Percentiles rank a stretch among this genome's conserved stretches.
phyloP scores from a whole-genome alignment of 2,797 vertebrate species.

The Phoebastria nigripes region DNA sequence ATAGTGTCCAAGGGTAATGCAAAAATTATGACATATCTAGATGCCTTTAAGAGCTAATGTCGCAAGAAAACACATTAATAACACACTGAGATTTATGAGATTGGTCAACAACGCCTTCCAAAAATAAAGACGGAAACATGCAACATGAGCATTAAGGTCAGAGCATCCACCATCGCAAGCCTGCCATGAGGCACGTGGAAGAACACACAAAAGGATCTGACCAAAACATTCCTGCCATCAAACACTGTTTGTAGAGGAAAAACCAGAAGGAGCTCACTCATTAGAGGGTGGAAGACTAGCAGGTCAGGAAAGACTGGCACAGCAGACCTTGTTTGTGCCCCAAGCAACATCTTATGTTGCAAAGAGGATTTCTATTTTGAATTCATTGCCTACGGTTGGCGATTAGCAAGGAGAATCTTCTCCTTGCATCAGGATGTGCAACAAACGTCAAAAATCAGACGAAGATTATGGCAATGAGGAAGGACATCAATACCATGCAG shows the following conservation, averaged over 20 bases:
- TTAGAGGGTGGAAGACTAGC: background rate
- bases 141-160: background rate
- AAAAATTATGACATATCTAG: background rate
- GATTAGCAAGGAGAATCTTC: conserved; percentile 65
- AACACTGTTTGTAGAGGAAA: background rate
- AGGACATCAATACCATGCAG: conserved; percentile 43
- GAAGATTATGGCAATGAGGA: conserved; percentile 55
- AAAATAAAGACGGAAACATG: background rate
- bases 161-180: background rate
- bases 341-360: background rate
- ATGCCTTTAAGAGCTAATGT: background rate
- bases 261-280: background rate
- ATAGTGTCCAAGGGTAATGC: background rate
- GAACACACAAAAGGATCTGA: background rate
- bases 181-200: background rate
- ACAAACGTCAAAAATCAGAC: conserved; percentile 62
- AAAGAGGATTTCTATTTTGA: conserved; percentile 22
- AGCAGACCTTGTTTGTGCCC: conserved; percentile 1
- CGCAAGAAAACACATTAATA: background rate
- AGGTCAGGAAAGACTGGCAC: background rate
- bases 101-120: background rate
- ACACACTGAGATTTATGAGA: background rate
- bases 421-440: conserved; percentile 57
- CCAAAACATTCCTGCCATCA: background rate
- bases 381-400: conserved; percentile 15